phyloP scores from a whole-genome alignment of 2,888 invertebrate species.

The Tenthredo distinguenda region DNA sequence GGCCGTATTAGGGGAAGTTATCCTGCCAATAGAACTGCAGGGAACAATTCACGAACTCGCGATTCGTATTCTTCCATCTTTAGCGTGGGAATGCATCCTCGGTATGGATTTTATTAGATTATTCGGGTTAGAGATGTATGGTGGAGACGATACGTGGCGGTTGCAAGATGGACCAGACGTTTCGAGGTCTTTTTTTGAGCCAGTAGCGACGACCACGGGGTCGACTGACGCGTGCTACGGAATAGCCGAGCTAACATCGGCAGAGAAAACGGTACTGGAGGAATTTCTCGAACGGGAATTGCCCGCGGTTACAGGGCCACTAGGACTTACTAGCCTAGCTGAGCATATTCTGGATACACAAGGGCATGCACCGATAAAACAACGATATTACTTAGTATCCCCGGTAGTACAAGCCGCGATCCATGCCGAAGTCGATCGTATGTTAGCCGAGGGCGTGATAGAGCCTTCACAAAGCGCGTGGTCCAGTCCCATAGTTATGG shows the following conservation, averaged over 20 bases:
- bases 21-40: background rate
- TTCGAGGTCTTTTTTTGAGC: background rate
- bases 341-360: too few species aligned
- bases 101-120: background rate
- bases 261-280: background rate
- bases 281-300: background rate
- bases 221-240: background rate
- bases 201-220: background rate
- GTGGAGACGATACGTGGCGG: background rate
- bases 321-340: too few species aligned
- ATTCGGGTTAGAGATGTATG: background rate
- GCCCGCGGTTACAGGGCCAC: too few species aligned
- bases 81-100: background rate
- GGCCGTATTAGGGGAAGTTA: background rate
- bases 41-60: background rate
- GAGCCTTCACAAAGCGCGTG: slow-evolving; percentile 65
- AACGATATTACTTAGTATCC: too few species aligned
- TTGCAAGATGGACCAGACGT: background rate
- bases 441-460: slow-evolving; percentile 66
- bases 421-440: slow-evolving; percentile 57
- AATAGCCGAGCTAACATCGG: background rate
- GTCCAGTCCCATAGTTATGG: slow-evolving; percentile 65
- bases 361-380: too few species aligned
- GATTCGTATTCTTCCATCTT: background rate
- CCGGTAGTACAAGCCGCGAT: background rate